Conservation (phyloP, 2,113 vertebrate species). For the Marmota monax region DNA sequence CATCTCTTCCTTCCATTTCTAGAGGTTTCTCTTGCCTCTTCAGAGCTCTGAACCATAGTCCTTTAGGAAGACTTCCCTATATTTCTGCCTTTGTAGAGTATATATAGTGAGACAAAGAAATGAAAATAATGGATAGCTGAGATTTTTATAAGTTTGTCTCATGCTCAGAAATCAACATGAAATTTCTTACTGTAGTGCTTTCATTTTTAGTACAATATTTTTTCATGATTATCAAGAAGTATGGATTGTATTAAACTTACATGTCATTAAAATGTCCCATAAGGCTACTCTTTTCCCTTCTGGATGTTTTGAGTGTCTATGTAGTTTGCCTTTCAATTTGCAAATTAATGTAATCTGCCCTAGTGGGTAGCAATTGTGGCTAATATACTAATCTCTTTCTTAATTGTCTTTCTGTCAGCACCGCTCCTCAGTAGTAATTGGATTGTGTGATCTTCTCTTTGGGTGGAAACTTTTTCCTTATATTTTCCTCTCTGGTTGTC, state of each 20-base stretch:
- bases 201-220: not conserved
- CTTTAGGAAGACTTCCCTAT: not conserved
- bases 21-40: not conserved
- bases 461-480: not conserved
- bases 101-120: not conserved
- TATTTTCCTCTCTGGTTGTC: not conserved
- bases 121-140: not conserved
- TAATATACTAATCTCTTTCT: not conserved
- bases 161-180: not conserved
- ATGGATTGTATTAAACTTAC: conserved; percentile 24
- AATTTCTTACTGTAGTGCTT: not conserved
- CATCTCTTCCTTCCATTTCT: not conserved
- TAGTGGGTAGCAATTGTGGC: not conserved
- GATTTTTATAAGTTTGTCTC: not conserved
- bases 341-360: not conserved
- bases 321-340: not conserved
- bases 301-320: not conserved
- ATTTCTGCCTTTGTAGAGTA: not conserved
- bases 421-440: not conserved
- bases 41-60: not conserved
- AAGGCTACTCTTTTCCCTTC: not conserved
- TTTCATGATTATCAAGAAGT: not conserved
- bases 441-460: not conserved
- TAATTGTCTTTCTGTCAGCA: not conserved
- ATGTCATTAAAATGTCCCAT: not conserved